Evolutionary conservation across 2,113 vertebrate genomes (phyloP).

Genomic region (Hippopotamus amphibius): DNA sequence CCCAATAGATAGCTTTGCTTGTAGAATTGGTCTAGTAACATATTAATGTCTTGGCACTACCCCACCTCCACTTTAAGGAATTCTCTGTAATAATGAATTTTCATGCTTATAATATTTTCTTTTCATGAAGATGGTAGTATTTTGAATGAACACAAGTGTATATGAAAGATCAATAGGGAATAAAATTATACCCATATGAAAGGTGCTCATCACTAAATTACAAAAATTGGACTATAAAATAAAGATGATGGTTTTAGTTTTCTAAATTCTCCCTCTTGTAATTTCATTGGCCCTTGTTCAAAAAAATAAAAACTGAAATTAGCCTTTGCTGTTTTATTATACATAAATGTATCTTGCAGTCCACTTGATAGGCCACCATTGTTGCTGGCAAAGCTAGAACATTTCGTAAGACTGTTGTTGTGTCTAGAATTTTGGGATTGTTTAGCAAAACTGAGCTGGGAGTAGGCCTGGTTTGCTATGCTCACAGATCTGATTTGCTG

Average conservation of each 20-base stretch:
- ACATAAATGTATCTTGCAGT: not conserved
- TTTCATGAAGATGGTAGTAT: not conserved
- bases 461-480: not conserved
- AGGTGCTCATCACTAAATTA: not conserved
- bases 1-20: not conserved
- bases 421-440: not conserved
- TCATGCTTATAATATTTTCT: not conserved
- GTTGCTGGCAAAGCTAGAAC: not conserved
- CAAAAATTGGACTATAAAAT: not conserved
- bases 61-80: not conserved
- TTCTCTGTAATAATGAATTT: not conserved
- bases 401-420: not conserved
- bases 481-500: not conserved
- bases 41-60: not conserved
- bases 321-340: conserved; percentile 11
- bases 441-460: not conserved
- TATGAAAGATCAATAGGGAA: not conserved
- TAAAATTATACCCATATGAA: not conserved
- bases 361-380: not conserved
- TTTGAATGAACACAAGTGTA: not conserved
- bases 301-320: not conserved
- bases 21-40: not conserved
- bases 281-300: not conserved
- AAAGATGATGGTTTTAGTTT: not conserved
- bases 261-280: not conserved